Evolutionary conservation across 1,140 invertebrate species (phyloP).

Genomic region (Pantala flavescens): DNA sequence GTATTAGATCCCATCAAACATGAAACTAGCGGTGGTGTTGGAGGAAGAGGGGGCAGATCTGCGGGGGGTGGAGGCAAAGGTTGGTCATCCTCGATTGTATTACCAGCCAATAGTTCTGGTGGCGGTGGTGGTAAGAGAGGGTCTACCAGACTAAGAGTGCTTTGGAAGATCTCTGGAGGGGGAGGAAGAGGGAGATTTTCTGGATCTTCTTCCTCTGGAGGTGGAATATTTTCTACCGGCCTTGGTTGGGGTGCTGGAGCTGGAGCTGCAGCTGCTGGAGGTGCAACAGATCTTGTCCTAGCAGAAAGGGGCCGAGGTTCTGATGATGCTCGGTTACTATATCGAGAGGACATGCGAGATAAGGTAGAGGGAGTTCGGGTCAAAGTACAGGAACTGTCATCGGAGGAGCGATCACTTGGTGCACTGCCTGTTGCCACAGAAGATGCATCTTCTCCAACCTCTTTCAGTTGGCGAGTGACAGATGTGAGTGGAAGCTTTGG

Average conservation of each 20-base stretch:
- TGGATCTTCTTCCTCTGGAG: constrained; percentile 28
- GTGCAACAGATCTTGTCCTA: background rate
- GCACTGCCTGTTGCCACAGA: constrained; percentile 22
- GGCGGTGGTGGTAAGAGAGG: constrained; percentile 44
- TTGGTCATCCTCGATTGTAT: constrained; percentile 59
- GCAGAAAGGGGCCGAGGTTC: background rate
- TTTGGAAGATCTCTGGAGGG: constrained; percentile 27
- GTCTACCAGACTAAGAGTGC: constrained; percentile 30
- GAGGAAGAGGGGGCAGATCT: constrained; percentile 53
- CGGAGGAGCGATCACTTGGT: constrained; percentile 18
- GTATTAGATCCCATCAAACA: constrained; percentile 24
- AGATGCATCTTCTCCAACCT: constrained; percentile 51
- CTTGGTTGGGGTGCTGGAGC: constrained; percentile 10
- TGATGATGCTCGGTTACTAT: background rate
- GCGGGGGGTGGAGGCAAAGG: constrained; percentile 64
- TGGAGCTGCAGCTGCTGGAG: constrained; percentile 16
- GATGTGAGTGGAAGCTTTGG: constrained; percentile 82
- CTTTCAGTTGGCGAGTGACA: constrained; percentile 77
- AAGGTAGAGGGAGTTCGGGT: background rate
- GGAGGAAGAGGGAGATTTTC: constrained; percentile 45
- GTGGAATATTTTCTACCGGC: background rate
- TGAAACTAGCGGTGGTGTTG: constrained; percentile 47
- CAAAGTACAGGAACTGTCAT: background rate
- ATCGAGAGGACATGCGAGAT: background rate
- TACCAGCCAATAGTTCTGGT: constrained; percentile 52